A percentile compares a stretch with the other conserved stretches of the same genome.
phyloP scores from a whole-genome alignment of 2,797 vertebrate genomes.

The Sebastes vulpes region DNA sequence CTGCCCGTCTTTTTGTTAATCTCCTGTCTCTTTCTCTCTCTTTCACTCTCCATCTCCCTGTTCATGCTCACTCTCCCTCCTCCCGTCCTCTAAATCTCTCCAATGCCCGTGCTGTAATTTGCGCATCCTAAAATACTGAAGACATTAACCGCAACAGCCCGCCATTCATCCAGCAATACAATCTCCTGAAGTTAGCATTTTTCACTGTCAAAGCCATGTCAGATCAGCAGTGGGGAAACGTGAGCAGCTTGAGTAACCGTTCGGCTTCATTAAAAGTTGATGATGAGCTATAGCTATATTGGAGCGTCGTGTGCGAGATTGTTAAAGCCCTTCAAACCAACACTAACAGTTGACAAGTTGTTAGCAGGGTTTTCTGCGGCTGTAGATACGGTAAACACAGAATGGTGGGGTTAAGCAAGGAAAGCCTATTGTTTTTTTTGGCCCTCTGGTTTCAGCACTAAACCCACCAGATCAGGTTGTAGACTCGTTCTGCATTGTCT shows the following conservation, averaged over 20 bases:
- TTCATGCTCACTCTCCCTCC: background rate
- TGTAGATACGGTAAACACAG: background rate
- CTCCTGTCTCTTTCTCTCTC: conserved; percentile 3
- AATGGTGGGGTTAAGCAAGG: background rate
- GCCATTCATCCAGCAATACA: conserved; percentile 27
- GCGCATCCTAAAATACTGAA: conserved; percentile 19
- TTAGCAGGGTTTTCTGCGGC: conserved; percentile 1
- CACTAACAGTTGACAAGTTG: conserved; percentile 23
- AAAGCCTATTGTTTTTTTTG: background rate
- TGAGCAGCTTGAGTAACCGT: conserved; percentile 13
- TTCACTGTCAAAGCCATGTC: conserved; percentile 57
- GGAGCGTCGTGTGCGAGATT: conserved; percentile 11
- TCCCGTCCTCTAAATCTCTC: background rate
- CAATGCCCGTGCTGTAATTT: conserved; percentile 10
- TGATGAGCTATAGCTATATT: conserved; percentile 42
- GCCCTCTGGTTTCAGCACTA: background rate
- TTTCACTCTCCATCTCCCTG: conserved; percentile 12
- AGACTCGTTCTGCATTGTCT: background rate
- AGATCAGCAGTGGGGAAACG: conserved; percentile 44
- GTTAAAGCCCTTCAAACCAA: conserved; percentile 34
- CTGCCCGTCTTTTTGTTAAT: conserved; percentile 10
- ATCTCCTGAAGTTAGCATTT: conserved; percentile 47
- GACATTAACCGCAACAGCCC: conserved; percentile 23
- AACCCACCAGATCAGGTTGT: background rate
- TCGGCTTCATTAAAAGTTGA: conserved; percentile 62